Percentiles rank a stretch among this genome's conserved stretches.
phyloP scores from a whole-genome alignment of 2,113 vertebrate genomes.

The Corythoichthys haematopterus region DNA sequence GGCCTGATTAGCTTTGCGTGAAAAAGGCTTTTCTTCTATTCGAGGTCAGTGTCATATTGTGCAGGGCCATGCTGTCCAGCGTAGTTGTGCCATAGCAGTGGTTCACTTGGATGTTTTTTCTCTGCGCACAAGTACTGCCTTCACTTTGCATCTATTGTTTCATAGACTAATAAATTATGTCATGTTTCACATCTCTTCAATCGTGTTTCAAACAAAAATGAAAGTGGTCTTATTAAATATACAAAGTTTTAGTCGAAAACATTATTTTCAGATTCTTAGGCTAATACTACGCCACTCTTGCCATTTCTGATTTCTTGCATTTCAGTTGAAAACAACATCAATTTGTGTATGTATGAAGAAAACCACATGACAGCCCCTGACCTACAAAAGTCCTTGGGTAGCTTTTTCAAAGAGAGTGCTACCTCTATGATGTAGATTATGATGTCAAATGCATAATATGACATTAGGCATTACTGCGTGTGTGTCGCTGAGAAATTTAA shows the following conservation, averaged over 20 bases:
- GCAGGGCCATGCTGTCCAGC: no score
- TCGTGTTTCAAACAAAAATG: background rate
- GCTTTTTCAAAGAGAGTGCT: conserved; percentile 29
- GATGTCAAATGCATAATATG: conserved; percentile 30
- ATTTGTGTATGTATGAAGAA: background rate
- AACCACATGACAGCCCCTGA: conserved; percentile 23
- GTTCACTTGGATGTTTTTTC: no score
- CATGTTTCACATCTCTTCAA: background rate
- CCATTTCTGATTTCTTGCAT: background rate
- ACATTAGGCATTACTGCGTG: background rate
- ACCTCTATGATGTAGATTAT: conserved; percentile 36
- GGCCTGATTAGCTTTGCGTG: no score
- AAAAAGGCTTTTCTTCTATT: no score
- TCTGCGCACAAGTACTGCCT: no score
- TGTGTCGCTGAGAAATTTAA: conserved; percentile 12
- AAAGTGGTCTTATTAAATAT: background rate
- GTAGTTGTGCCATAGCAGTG: no score
- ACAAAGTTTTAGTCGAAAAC: no score
- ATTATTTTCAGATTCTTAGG: background rate
- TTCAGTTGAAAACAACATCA: background rate
- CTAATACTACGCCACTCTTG: background rate
- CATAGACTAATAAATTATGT: no score
- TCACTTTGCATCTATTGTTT: no score
- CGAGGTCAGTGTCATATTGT: no score
- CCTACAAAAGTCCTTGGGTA: conserved; percentile 19